Evolutionary conservation across 2,888 invertebrate genomes (phyloP).

Genomic region (Campoplex nolae): DNA sequence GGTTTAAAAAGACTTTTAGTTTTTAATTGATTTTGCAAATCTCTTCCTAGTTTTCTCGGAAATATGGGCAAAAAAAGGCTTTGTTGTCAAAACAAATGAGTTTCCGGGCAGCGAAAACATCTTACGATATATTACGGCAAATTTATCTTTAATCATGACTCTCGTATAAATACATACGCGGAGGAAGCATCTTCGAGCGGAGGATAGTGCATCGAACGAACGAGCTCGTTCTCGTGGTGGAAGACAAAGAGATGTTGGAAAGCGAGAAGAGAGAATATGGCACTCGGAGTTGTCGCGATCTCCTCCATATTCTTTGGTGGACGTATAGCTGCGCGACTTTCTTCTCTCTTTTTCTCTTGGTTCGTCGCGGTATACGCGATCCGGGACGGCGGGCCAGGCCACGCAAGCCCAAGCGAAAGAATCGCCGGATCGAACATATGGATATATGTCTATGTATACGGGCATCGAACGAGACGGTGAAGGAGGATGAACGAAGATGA

Average conservation of each 20-base stretch:
- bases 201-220: slow-evolving; percentile 14
- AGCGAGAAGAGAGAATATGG: not conserved
- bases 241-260: not conserved
- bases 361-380: slow-evolving; percentile 21
- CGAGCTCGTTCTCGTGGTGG: not conserved
- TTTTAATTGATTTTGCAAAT: not conserved
- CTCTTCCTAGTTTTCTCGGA: not conserved
- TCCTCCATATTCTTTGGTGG: slow-evolving; percentile 23
- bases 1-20: not conserved
- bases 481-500: slow-evolving; percentile 46
- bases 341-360: slow-evolving; percentile 15
- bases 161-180: not conserved
- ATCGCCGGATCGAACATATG: slow-evolving; percentile 37
- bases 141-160: not conserved
- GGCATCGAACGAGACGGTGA: slow-evolving; percentile 4
- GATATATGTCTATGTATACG: not conserved
- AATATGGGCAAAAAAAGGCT: not conserved
- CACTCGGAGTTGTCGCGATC: slow-evolving; percentile 25
- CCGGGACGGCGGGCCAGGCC: slow-evolving; percentile 29
- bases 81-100: not conserved
- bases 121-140: not conserved
- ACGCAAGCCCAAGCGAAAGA: slow-evolving; percentile 28
- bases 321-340: slow-evolving; percentile 21
- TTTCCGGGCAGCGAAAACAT: not conserved
- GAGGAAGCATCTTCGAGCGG: not conserved